Conservation (phyloP, 2,113 vertebrate species). For the Barbus barbus region DNA sequence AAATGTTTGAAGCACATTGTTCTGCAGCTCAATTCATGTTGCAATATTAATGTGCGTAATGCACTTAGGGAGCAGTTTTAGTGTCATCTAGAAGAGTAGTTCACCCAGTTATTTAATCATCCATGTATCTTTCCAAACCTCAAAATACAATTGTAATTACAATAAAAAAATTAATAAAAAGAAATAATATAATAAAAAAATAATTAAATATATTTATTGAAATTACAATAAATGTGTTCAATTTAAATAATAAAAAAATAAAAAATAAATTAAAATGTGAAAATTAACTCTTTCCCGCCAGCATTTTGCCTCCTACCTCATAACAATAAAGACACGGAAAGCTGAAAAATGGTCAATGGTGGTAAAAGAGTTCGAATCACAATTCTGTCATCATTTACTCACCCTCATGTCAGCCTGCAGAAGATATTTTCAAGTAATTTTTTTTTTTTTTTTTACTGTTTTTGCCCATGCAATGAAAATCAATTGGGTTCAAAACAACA, state of each 20-base stretch:
- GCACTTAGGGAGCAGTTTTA: no score
- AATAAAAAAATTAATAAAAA: not conserved
- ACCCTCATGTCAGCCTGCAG: not conserved
- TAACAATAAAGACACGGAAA: not conserved
- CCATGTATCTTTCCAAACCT: not conserved
- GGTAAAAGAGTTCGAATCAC: not conserved
- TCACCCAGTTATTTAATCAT: not conserved
- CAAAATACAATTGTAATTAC: not conserved
- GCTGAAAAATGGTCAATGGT: no score
- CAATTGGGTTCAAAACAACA: not conserved
- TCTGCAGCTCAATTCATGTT: not conserved
- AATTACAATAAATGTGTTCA: not conserved
- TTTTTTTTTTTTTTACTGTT: not conserved
- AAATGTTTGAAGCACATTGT: constrained; percentile 34
- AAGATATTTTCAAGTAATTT: not conserved
- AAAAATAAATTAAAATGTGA: not conserved
- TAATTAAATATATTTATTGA: not conserved
- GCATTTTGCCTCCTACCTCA: no score
- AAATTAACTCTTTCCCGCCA: not conserved
- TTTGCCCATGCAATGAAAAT: not conserved
- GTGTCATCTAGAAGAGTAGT: not conserved
- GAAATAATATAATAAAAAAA: not conserved
- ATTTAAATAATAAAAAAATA: no score
- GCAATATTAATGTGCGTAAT: not conserved
- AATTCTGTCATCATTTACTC: not conserved